A percentile compares a stretch with the other conserved stretches of the same genome.
Evolutionary conservation across 2,888 invertebrate genomes (phyloP).

Genomic region (Eilema sororculum): DNA sequence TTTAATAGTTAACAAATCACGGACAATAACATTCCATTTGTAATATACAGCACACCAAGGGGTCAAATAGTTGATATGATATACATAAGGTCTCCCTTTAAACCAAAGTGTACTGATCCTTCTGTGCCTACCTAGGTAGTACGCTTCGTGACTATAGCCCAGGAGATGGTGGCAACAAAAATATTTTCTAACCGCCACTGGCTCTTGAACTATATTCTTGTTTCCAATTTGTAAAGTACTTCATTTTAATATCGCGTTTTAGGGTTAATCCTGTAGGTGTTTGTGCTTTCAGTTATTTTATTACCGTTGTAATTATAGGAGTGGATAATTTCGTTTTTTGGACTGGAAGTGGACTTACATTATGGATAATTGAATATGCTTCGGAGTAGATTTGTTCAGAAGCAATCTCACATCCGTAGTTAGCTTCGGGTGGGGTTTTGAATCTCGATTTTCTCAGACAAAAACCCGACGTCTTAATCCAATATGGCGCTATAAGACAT

Average conservation of each 20-base stretch:
- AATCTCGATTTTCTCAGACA: not conserved
- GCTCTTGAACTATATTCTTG: constrained; percentile 57
- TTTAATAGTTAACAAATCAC: constrained; percentile 40
- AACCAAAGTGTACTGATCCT: constrained; percentile 87
- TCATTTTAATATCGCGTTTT: constrained; percentile 55
- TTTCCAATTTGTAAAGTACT: constrained; percentile 66
- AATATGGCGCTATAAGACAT: no score
- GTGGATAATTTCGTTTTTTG: constrained; percentile 17
- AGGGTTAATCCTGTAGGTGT: constrained; percentile 51
- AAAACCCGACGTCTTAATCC: no score
- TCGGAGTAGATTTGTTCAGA: not conserved
- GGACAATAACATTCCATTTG: constrained; percentile 72
- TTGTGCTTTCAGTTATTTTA: constrained; percentile 58
- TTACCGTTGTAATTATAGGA: constrained; percentile 19
- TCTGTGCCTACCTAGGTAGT: constrained; percentile 81
- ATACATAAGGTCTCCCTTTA: constrained; percentile 80
- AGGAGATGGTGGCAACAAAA: constrained; percentile 45
- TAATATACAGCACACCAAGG: constrained; percentile 61
- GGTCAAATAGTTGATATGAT: constrained; percentile 81
- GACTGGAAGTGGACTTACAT: constrained; percentile 24
- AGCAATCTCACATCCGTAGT: not conserved
- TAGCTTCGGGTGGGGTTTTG: not conserved
- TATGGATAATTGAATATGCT: not conserved
- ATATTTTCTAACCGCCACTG: constrained; percentile 36
- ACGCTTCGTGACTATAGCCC: constrained; percentile 55